These are phyloP conservation scores for Thunnus albacares DNA, from an alignment of 2,797 vertebrate species.

Conservation along the genomic window DNA sequence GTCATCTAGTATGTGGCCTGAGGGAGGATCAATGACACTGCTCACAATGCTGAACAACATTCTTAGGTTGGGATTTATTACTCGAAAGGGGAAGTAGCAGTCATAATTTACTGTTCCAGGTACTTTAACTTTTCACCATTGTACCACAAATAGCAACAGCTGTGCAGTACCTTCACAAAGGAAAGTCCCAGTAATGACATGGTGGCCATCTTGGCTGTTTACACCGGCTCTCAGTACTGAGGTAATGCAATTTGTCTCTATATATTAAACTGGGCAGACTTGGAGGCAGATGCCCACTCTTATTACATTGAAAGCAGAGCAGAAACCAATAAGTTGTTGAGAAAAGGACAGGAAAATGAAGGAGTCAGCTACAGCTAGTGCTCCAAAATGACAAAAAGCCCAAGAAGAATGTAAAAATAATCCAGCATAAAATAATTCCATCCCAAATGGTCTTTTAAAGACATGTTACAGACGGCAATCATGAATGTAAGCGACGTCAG, in stretches of 20 bases:
- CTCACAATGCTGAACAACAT: too few relatives aligned
- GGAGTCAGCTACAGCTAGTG: slow-evolving; percentile 41
- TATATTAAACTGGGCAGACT: slow-evolving; percentile 62
- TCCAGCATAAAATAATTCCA: slow-evolving; percentile 72
- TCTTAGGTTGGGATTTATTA: not conserved
- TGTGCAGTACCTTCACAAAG: slow-evolving; percentile 27
- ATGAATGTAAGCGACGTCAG: slow-evolving; percentile 68
- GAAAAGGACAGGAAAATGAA: slow-evolving; percentile 61
- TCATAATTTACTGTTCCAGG: not conserved
- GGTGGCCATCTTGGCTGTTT: slow-evolving; percentile 50
- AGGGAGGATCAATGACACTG: too few relatives aligned
- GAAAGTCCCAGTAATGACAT: slow-evolving; percentile 44
- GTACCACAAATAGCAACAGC: not conserved
- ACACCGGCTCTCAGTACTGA: slow-evolving; percentile 40
- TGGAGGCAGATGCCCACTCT: slow-evolving; percentile 62
- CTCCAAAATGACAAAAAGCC: slow-evolving; percentile 62
- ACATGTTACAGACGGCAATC: slow-evolving; percentile 68
- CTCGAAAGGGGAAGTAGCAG: not conserved
- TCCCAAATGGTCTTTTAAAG: slow-evolving; percentile 78
- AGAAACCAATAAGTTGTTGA: slow-evolving; percentile 52
- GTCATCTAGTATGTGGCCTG: too few relatives aligned
- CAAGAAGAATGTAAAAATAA: slow-evolving; percentile 74
- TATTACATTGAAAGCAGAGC: slow-evolving; percentile 61
- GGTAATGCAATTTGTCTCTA: slow-evolving; percentile 68
- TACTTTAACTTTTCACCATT: too few relatives aligned